phyloP scores from a whole-genome alignment of 2,113 vertebrate genomes.

The Dascyllus trimaculatus region DNA sequence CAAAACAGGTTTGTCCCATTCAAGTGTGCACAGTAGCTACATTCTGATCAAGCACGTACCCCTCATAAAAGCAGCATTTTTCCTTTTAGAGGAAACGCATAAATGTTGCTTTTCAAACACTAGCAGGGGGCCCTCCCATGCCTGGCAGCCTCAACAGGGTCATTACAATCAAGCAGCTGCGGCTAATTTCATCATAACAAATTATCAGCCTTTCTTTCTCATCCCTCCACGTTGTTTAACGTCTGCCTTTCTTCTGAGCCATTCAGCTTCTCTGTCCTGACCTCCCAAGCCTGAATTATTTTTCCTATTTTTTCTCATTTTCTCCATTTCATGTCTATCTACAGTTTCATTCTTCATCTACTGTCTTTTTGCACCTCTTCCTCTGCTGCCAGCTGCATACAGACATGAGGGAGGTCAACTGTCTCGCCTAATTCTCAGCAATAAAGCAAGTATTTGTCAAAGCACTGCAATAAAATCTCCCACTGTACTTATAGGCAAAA shows the following conservation, averaged over 20 bases:
- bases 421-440: not conserved
- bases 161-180: conserved; percentile 60
- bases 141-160: conserved; percentile 25
- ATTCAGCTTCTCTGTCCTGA: not conserved
- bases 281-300: too few relatives aligned
- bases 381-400: not conserved
- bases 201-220: conserved; percentile 7
- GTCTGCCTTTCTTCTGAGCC: not conserved
- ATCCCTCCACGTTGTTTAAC: not conserved
- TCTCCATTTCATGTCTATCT: too few relatives aligned
- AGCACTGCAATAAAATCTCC: not conserved
- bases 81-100: conserved; percentile 23
- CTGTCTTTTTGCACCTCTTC: too few relatives aligned
- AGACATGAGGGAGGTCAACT: not conserved
- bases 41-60: conserved; percentile 7
- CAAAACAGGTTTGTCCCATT: conserved; percentile 16
- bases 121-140: not conserved
- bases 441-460: not conserved
- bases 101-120: conserved; percentile 53
- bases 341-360: too few relatives aligned
- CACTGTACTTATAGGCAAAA: too few relatives aligned
- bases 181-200: conserved; percentile 52
- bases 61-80: conserved; percentile 3
- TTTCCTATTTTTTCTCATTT: too few relatives aligned
- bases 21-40: conserved; percentile 2